phyloP scores from a whole-genome alignment of 2,888 invertebrate genomes.

The Sericinus montela region DNA sequence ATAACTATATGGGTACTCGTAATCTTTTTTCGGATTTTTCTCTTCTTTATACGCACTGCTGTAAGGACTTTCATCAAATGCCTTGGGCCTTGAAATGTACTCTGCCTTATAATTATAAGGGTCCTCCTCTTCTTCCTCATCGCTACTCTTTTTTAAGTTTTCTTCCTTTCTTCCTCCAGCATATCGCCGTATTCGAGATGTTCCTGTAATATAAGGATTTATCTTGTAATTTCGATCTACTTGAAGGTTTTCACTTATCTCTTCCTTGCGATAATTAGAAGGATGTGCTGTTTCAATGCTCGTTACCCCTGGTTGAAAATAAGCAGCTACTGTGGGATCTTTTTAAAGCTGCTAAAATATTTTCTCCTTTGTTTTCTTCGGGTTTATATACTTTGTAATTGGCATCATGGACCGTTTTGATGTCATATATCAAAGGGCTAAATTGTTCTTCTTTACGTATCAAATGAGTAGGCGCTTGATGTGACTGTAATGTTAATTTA shows the following conservation, averaged over 20 bases:
- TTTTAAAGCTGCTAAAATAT: slow-evolving; percentile 65
- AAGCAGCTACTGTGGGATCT: slow-evolving; percentile 63
- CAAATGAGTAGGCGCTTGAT: slow-evolving; percentile 26
- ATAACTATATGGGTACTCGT: slow-evolving; percentile 70
- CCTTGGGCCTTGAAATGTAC: slow-evolving; percentile 70
- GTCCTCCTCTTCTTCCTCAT: slow-evolving; percentile 61
- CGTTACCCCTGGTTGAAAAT: slow-evolving; percentile 64
- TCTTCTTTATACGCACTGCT: slow-evolving; percentile 66
- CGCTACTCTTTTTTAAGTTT: slow-evolving; percentile 48
- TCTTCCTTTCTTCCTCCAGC: slow-evolving; percentile 64
- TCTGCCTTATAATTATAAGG: slow-evolving; percentile 76
- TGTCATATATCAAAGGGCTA: slow-evolving; percentile 63
- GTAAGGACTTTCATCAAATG: slow-evolving; percentile 67
- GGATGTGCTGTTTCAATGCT: slow-evolving; percentile 68
- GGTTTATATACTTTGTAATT: slow-evolving; percentile 71
- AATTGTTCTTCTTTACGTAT: slow-evolving; percentile 46
- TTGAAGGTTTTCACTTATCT: slow-evolving; percentile 52
- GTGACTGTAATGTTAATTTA: slow-evolving; percentile 48
- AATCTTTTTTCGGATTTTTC: slow-evolving; percentile 59
- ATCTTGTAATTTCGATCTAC: slow-evolving; percentile 66
- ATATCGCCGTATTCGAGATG: slow-evolving; percentile 70
- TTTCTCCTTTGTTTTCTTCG: slow-evolving; percentile 61
- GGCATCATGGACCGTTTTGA: slow-evolving; percentile 66
- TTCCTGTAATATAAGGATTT: slow-evolving; percentile 71
- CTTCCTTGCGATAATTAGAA: slow-evolving; percentile 62